A percentile compares a stretch with the other conserved stretches of the same genome.
phyloP scores from a whole-genome alignment of 2,113 vertebrate genomes.

The Labrus mixtus region DNA sequence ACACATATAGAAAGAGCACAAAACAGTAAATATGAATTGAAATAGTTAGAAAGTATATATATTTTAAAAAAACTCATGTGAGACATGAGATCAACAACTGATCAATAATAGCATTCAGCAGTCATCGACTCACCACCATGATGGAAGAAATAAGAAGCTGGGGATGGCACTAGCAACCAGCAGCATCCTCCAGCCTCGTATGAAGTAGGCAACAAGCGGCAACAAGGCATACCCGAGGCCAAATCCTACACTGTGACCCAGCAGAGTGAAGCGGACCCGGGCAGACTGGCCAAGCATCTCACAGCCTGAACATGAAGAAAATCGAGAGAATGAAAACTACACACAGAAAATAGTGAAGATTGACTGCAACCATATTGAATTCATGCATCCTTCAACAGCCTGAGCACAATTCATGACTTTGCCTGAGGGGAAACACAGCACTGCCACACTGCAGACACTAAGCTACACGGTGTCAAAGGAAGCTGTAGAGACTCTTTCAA shows the following conservation, averaged over 20 bases:
- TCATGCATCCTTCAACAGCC: neutral
- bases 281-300: conserved; percentile 57
- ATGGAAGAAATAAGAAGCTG: conserved; percentile 53
- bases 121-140: conserved; percentile 67
- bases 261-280: conserved; percentile 32
- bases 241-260: conserved; percentile 50
- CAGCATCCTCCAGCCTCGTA: conserved; percentile 70
- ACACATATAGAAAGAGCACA: neutral
- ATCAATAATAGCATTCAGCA: neutral
- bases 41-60: neutral
- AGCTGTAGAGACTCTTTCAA: neutral
- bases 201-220: conserved; percentile 64
- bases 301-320: conserved; percentile 43
- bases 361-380: neutral
- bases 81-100: neutral
- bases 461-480: neutral
- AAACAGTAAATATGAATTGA: neutral
- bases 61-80: neutral
- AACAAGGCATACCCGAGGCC: conserved; percentile 62
- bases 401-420: no score
- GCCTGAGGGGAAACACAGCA: neutral
- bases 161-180: conserved; percentile 63
- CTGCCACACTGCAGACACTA: neutral
- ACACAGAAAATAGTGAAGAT: neutral
- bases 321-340: neutral